Base-by-base conservation (phyloP, 2,113 vertebrate species). In the Cichladusa arquata region DNA sequence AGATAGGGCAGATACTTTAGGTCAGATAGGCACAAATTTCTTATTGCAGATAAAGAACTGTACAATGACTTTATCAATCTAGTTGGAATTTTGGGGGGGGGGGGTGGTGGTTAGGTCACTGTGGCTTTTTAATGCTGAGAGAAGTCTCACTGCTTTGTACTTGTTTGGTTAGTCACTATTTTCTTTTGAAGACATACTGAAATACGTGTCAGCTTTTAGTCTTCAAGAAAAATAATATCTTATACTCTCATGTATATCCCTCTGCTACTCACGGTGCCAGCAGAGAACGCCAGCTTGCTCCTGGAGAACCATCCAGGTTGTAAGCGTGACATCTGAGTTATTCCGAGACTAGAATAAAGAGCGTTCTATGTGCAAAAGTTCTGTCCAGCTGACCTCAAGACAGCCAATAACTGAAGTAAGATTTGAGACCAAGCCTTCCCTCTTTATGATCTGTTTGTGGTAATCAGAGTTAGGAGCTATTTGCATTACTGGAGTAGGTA, bases 81-180 rank as follows among this genome's bases (percentile, higher is more conserved):
- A 7, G 9, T 9, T 67, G 10, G 8, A 69, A 5, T 19, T 44
- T 56, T 11, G 3, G 1, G 9, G 13, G 6, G 1, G 36, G 9
- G 13, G 6, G 1, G 36, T 8, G 36, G 36, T 36, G 36, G 0
- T 22, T 28, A 16, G 9, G 11, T 7, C 16, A 11, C 4, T 51
- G 11, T 19, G 29, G 11, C 13, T 61, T 94, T 58, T 69, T 50
- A 54, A 51, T 56, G 15, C 9, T 76, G n/a, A 69, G 86, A 79
- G 11, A 78, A 54, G 6, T 33, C 20, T 70, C 19, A 22, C 6
- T 69, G 31, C 8, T 73, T 72, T 94, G 28, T 11, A 66, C 34
- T 82, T 90, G n/a, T 10, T 67, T 79, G 18, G 53, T 40, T 50
- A 79, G 4, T 16, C 17, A 19, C 12, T 51, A 29, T 25, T 66